Evolutionary conservation across 2,888 invertebrate genomes (phyloP), one percentile per base, ranked within the genome.

Genomic region (Drosophila bunnanda): DNA sequence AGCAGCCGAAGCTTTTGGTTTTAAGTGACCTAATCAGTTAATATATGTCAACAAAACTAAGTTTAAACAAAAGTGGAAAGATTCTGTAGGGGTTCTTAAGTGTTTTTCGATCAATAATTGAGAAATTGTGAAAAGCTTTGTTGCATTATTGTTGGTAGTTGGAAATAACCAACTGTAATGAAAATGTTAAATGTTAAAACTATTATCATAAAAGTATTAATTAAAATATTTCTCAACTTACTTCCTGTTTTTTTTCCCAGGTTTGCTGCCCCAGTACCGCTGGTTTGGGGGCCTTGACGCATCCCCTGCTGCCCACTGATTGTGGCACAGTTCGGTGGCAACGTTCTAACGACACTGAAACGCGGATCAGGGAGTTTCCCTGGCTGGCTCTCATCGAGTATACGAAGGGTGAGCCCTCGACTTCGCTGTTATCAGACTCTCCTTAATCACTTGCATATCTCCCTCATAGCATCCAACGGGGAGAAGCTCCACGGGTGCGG

Each of bases 321-420:
- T 86, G 85, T 15, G 85, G 85, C 0, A 15, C 30, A 5, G 76
- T 71, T 13, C 69, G 67, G 9, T 84, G 84, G 84, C 52, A 74
- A 39, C 80, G 75, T 4, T 53, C 53, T 2, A 76, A 76, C 50
- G 54, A 50, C 2, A 66, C 79, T 4, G 77, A 78, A 22, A 77
- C 88, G 0, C 52, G 68, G 7, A 86, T 85, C n/a, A 78, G 76
- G 38, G 85, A 86, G 52, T 87, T 62, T 34, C 85, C 85, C 7
- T 86, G 85, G 85, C 25, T 86, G 60, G 84, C 71, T 6, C 77
- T 86, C 4, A 78, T 86, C 30, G 85, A 86, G 50, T 84, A 77
- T 48, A 76, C 75, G 3, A 67, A 64, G 43, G 69, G 85, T 86
- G 68, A 50, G 75, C 71, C 20, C 22, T 8, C 20, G 25, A 8